Evolutionary conservation across 2,888 invertebrate species (phyloP).

Genomic region (Drosophila lutescens): DNA sequence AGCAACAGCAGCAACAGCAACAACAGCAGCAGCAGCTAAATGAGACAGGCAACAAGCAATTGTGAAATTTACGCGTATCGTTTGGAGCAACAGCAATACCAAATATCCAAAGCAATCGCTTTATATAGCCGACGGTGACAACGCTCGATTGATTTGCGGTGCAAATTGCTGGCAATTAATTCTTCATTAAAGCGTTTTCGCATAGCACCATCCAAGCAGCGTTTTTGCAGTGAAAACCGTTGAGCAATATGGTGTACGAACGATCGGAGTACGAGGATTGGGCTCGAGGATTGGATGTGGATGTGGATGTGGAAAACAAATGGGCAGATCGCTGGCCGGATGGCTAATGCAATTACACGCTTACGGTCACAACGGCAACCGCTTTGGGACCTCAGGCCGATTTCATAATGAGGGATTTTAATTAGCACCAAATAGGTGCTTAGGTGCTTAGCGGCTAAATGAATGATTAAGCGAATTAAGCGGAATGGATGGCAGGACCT

Average conservation of each 20-base stretch:
- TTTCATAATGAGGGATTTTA: slow-evolving; percentile 79
- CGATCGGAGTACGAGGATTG: background rate
- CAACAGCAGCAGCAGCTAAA: slow-evolving; percentile 43
- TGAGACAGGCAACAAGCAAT: slow-evolving; percentile 58
- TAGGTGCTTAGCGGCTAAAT: slow-evolving; percentile 39
- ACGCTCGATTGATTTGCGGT: slow-evolving; percentile 78
- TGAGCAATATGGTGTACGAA: slow-evolving; percentile 30
- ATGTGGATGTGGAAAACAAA: slow-evolving; percentile 10
- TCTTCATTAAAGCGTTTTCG: slow-evolving; percentile 83
- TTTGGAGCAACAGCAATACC: slow-evolving; percentile 37
- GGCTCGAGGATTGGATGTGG: slow-evolving; percentile 11
- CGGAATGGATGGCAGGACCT: background rate
- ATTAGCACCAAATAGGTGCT: slow-evolving; percentile 72
- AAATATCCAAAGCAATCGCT: slow-evolving; percentile 41
- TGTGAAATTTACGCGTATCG: slow-evolving; percentile 78
- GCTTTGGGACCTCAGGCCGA: slow-evolving; percentile 54
- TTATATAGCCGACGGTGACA: slow-evolving; percentile 62
- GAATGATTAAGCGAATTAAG: slow-evolving; percentile 23
- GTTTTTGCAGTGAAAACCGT: slow-evolving; percentile 68
- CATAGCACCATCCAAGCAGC: slow-evolving; percentile 67
- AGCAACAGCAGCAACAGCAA: slow-evolving; percentile 39
- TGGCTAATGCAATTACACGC: slow-evolving; percentile 78
- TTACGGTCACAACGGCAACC: slow-evolving; percentile 70
- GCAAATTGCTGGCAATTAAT: slow-evolving; percentile 84
- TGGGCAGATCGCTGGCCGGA: slow-evolving; percentile 50